Percentiles rank a stretch among this genome's conserved stretches.
These are phyloP conservation scores for Coturnix japonica DNA, from an alignment of 2,113 vertebrate genomes.

Conservation along the genomic window DNA sequence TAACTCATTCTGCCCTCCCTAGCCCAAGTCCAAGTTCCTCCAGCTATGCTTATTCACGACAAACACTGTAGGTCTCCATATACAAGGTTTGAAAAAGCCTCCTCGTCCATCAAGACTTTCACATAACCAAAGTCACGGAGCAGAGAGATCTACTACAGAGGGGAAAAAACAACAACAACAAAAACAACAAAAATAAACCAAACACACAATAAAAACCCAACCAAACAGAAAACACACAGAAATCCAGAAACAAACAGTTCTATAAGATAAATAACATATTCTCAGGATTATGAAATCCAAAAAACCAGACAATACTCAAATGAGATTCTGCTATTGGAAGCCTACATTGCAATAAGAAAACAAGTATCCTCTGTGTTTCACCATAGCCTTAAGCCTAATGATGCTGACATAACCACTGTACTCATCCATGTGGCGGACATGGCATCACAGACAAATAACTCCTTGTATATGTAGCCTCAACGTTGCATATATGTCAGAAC, in stretches of 20 bases:
- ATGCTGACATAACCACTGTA: constrained; percentile 5
- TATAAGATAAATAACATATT: background rate
- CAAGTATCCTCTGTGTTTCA: background rate
- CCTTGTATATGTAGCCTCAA: constrained; percentile 21
- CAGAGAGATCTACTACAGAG: background rate
- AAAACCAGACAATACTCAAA: background rate
- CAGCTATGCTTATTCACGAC: background rate
- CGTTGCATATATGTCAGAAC: background rate
- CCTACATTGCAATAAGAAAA: background rate
- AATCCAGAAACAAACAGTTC: background rate
- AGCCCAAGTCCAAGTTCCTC: background rate
- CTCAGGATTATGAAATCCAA: background rate
- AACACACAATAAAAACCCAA: background rate
- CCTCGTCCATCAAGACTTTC: background rate
- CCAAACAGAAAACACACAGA: background rate
- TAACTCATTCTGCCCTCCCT: background rate
- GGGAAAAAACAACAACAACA: background rate
- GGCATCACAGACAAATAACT: constrained; percentile 34
- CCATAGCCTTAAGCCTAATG: background rate
- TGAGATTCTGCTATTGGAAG: background rate
- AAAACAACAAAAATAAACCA: no score
- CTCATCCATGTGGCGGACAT: background rate
- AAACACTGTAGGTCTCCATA: background rate
- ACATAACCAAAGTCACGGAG: background rate
- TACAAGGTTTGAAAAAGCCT: accelerated